phyloP scores from a whole-genome alignment of 1,140 invertebrate genomes.

The Thaumetopoea pityocampa region DNA sequence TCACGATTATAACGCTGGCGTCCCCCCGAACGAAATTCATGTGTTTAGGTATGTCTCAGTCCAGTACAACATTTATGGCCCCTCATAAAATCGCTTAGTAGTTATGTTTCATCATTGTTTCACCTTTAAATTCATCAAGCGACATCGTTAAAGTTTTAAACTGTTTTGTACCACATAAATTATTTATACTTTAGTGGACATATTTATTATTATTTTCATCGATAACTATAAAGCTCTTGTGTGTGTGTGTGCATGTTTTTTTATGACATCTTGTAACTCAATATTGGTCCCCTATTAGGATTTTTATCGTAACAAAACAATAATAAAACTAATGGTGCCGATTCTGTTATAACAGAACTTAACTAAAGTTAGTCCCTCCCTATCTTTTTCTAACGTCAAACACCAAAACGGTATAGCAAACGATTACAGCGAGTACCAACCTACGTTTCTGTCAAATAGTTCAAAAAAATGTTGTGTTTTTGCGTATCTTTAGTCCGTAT shows the following conservation, averaged over 20 bases:
- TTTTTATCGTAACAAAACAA: constrained; percentile 12
- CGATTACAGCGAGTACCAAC: no score
- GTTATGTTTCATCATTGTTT: constrained; percentile 18
- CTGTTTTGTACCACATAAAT: constrained; percentile 19
- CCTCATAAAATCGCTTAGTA: constrained; percentile 15
- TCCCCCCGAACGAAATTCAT: constrained; percentile 42
- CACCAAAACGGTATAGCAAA: no score
- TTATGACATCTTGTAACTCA: constrained; percentile 11
- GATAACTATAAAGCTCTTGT: constrained; percentile 11
- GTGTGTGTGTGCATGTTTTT: no score
- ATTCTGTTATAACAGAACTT: no score
- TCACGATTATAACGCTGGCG: constrained; percentile 53
- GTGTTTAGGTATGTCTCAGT: constrained; percentile 35
- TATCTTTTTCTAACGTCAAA: no score
- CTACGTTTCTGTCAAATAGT: no score
- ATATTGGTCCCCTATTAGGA: constrained; percentile 1
- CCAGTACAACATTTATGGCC: constrained; percentile 21
- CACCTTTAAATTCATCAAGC: constrained; percentile 17
- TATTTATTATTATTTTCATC: constrained; percentile 17
- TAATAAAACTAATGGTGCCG: no score
- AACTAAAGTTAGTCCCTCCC: no score
- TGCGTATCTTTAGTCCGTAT: no score
- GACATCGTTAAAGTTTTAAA: constrained; percentile 17
- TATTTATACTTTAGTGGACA: constrained; percentile 17
- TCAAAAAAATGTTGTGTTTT: no score